phyloP scores from a whole-genome alignment of 2,888 invertebrate genomes.

The Drosophila fungiperda region DNA sequence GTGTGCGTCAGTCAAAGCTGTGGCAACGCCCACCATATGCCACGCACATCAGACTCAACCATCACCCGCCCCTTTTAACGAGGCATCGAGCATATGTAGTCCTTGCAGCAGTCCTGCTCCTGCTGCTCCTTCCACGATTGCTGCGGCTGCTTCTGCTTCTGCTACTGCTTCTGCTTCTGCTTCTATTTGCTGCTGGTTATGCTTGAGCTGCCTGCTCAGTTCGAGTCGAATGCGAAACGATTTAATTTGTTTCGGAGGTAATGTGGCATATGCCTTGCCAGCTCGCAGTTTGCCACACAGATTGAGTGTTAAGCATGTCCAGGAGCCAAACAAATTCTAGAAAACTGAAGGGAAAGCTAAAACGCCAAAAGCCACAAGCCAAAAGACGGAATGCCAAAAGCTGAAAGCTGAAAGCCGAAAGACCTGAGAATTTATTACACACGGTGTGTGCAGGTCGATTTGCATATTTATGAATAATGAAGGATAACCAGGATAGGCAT shows the following conservation, averaged over 20 bases:
- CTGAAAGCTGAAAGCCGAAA: constrained; percentile 42
- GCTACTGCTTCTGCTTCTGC: neutral
- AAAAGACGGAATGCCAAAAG: neutral
- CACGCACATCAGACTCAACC: constrained; percentile 52
- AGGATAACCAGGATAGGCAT: constrained; percentile 79
- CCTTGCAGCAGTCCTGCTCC: constrained; percentile 31
- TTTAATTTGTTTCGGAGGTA: constrained; percentile 80
- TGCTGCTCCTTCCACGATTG: constrained; percentile 7
- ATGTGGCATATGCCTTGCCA: constrained; percentile 74
- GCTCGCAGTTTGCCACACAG: constrained; percentile 68
- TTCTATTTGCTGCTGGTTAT: constrained; percentile 45
- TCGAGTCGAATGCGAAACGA: constrained; percentile 73
- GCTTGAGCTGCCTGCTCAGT: constrained; percentile 56
- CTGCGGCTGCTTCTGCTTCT: neutral
- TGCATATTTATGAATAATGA: constrained; percentile 85
- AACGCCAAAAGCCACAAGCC: neutral
- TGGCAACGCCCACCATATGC: constrained; percentile 74
- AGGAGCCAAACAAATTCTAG: constrained; percentile 31
- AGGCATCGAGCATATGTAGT: constrained; percentile 55
- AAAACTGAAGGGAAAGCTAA: neutral
- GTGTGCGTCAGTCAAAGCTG: constrained; percentile 29
- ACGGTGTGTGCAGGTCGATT: constrained; percentile 71
- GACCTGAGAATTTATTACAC: constrained; percentile 83
- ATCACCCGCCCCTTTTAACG: constrained; percentile 69
- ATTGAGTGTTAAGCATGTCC: constrained; percentile 75